These are phyloP conservation scores for Ardeotis arabs DNA, from an alignment of 2,113 vertebrate genomes.

Conservation along the genomic window DNA sequence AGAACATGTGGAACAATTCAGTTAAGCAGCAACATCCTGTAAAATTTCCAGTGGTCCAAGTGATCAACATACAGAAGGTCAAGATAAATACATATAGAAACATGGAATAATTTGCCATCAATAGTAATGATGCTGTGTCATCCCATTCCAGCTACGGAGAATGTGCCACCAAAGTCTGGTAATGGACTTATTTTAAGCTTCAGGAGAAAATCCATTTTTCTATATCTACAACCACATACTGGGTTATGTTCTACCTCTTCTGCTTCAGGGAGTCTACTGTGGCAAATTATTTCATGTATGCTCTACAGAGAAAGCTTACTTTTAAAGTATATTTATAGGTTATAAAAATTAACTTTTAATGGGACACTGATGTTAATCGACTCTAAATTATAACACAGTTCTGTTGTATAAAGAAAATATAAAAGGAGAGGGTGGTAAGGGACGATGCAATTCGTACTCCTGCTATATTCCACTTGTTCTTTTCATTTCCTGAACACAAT, in stretches of 20 bases:
- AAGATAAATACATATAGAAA: background rate
- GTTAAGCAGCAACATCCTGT: background rate
- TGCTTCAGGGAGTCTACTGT: background rate
- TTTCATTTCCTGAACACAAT: conserved; percentile 37
- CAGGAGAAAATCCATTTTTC: background rate
- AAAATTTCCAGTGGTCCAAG: background rate
- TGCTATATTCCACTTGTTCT: background rate
- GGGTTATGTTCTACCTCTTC: background rate
- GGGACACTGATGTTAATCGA: background rate
- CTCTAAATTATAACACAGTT: background rate
- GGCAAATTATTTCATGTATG: background rate
- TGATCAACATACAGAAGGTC: background rate
- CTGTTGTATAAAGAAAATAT: background rate
- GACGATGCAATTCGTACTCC: background rate
- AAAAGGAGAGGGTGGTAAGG: background rate
- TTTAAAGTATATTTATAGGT: background rate
- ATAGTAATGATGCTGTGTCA: background rate
- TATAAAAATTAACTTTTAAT: conserved; percentile 19
- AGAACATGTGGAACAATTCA: background rate
- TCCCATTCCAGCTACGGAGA: background rate
- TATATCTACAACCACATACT: background rate
- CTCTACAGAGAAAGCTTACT: background rate
- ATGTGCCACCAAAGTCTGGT: background rate
- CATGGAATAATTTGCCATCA: background rate
- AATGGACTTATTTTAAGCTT: background rate